Base-by-base conservation (phyloP, 2,888 invertebrate species). In the Herminia tarsipennalis region DNA sequence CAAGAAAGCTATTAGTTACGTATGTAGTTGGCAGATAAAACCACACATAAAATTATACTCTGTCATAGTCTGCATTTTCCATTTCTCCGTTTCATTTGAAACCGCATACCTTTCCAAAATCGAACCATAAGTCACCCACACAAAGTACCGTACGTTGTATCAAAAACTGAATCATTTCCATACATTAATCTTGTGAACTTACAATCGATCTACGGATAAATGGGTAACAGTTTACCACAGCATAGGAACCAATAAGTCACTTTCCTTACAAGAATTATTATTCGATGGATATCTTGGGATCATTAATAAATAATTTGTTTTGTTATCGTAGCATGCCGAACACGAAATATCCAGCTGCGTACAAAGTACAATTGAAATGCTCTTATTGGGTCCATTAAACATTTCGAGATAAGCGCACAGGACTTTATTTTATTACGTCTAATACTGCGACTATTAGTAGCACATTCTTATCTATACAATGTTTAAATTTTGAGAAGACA, bases 271-370 rank as follows among this genome's bases (percentile, higher is more conserved):
- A 58, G 56, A 66, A 67, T 71, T 68, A 68, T 47, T 42, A 49
- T 41, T 29, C 24, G 52, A 69, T 52, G 47, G 60, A 65, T 68
- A 61, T 61, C 58, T 56, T 14, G 16, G 34, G 9, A 64, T 66
- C 70, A 67, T 73, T 66, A 69, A 70, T 73, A 57, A 71, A 70
- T 70, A 58, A 72, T 60, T 66, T 63, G 48, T 61, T 50, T 54
- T 58, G 64, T 52, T 63, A 44, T 62, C 48, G 40, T 20, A 35
- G 10, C 37, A 60, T 38, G 46, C 37, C 43, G 43, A 59, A 40
- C 45, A 32, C 30, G 42, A 42, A 39, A 35, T 40, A 34, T 40
- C 43, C 47, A 56, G 58, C 58, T 66, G 64, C 16, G 52, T 36
- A 16, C 16, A 22, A 41, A 33, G 29, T 20, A 41, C 27, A 48